Evolutionary conservation across 2,888 invertebrate species (phyloP).

Genomic region (Sinentomon sp.): DNA sequence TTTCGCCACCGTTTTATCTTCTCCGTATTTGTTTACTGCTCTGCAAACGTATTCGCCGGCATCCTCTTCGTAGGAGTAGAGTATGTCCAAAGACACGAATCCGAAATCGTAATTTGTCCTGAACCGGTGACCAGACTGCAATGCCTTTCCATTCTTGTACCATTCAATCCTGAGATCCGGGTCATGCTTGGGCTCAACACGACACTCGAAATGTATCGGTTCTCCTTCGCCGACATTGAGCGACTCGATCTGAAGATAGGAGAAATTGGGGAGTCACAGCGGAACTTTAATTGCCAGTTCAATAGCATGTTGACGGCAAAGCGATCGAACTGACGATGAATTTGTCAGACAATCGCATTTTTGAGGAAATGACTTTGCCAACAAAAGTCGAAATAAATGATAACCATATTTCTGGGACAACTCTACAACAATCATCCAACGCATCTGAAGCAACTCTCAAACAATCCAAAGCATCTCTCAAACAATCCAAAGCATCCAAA

Average conservation of each 20-base stretch:
- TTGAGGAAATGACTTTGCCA: too few relatives aligned
- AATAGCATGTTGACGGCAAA: too few relatives aligned
- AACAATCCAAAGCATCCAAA: too few relatives aligned
- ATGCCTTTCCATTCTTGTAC: conserved; percentile 52
- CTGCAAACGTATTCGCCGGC: conserved; percentile 80
- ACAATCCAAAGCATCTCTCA: too few relatives aligned
- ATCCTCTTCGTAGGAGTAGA: conserved; percentile 78
- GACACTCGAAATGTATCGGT: conserved; percentile 75
- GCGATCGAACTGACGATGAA: too few relatives aligned
- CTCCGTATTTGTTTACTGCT: conserved; percentile 70
- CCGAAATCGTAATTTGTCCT: conserved; percentile 79
- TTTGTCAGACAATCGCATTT: too few relatives aligned
- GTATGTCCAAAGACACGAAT: conserved; percentile 67
- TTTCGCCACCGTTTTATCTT: conserved; percentile 57
- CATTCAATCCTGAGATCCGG: conserved; percentile 49
- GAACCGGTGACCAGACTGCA: conserved; percentile 73
- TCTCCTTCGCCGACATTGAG: conserved; percentile 71
- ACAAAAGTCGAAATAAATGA: too few relatives aligned
- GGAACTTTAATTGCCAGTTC: too few relatives aligned
- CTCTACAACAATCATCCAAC: too few relatives aligned
- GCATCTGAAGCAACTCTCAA: too few relatives aligned
- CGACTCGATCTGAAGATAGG: conserved; percentile 34
- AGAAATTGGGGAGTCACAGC: not conserved
- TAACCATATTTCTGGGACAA: too few relatives aligned
- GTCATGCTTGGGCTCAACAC: conserved; percentile 81